phyloP scores from a whole-genome alignment of 1,140 invertebrate species.

The Halictus rubicundus region DNA sequence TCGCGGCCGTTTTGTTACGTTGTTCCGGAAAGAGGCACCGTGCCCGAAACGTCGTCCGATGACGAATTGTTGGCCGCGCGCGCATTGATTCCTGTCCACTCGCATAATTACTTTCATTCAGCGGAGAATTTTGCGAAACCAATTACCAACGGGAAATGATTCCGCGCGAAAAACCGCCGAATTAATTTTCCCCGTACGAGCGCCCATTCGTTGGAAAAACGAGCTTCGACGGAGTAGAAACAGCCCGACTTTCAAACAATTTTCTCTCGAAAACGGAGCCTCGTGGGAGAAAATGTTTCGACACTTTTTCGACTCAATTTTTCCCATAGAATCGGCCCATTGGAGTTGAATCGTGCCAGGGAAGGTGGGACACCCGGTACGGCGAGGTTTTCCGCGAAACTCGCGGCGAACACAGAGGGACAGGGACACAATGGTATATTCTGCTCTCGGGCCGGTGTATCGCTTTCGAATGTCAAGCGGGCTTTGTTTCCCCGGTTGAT shows the following conservation, averaged over 20 bases:
- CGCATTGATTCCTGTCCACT: slow-evolving; percentile 16
- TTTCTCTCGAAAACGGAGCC: no score
- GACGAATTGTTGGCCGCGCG: background rate
- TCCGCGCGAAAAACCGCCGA: no score
- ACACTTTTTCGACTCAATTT: no score
- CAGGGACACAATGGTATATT: slow-evolving; percentile 17
- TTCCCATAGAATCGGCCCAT: no score
- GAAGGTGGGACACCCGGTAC: background rate
- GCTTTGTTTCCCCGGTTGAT: slow-evolving; percentile 40
- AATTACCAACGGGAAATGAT: no score
- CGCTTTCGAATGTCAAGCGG: slow-evolving; percentile 38
- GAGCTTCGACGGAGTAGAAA: no score
- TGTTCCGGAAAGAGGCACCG: background rate
- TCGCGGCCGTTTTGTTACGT: background rate
- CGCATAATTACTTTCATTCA: slow-evolving; percentile 38
- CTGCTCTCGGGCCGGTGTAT: slow-evolving; percentile 1
- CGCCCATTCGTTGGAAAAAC: no score
- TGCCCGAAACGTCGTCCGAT: background rate
- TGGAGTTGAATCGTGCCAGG: no score
- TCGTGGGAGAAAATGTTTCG: no score
- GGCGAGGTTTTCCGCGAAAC: slow-evolving; percentile 10
- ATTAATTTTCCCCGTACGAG: no score
- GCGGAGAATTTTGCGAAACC: slow-evolving; percentile 3
- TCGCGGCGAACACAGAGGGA: slow-evolving; percentile 19
- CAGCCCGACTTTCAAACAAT: no score